Base-by-base conservation (phyloP, 1,140 invertebrate species). In the Linepithema humile region DNA sequence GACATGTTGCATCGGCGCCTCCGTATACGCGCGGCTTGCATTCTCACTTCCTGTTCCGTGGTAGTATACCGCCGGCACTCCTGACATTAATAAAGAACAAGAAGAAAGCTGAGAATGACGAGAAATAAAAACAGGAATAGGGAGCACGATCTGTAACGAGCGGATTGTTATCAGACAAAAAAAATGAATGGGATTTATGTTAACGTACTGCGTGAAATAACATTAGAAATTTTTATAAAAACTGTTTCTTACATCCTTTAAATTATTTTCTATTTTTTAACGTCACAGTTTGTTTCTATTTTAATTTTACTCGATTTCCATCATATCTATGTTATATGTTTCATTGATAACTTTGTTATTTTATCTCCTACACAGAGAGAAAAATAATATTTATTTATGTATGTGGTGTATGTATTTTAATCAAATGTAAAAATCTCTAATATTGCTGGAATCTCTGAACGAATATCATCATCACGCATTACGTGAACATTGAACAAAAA, bases 11-110 rank as follows among this genome's bases (percentile, higher is more conserved):
- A 93, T 92, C 87, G 91, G 91, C 70, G 89, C 57, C 90, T 92
- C 91, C 83, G 92, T 92, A 90, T 92, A 93, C 87, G 86, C 87
- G 88, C 90, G 92, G 89, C 89, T 82, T 67, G 87, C 87, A 87
- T 85, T 90, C 84, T 92, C 92, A 83, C 88, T 91, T 91, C 92
- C 92, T 82, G 88, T 93, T 88, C 91, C 92, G 83, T 92, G 91
- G 91, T 92, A 93, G 91, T 91, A 92, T 90, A 93, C 89, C 83
- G 91, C 87, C 89, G 91, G 90, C 91, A 93, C 86, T 91, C 93
- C 91, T 94, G 85, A 92, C 89, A 93, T 92, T 91, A 89, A 92
- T 92, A 92, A 91, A 91, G 88, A 93, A 92, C 83, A 93, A 91
- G 88, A 88, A 90, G 72, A 90, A 62, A 85, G 55, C 89, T 90